A percentile compares a stretch with the other conserved stretches of the same genome.
phyloP scores from a whole-genome alignment of 2,113 vertebrate species.

The Nothoprocta pentlandii region DNA sequence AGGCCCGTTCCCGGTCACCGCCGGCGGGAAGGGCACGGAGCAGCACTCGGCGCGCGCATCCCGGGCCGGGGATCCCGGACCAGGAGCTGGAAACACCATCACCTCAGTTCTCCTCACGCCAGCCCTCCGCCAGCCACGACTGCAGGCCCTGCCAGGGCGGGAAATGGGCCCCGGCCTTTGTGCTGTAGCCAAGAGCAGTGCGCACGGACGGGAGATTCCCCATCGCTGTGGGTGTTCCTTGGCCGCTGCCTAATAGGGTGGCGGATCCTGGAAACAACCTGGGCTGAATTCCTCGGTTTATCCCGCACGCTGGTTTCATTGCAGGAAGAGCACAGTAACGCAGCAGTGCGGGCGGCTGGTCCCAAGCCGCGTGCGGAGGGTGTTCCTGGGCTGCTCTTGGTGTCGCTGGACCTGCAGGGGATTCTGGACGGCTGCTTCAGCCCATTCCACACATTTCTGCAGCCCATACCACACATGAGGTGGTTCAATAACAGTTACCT shows the following conservation, averaged over 20 bases:
- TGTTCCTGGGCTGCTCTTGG: background rate
- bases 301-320: background rate
- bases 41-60: background rate
- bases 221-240: background rate
- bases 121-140: background rate
- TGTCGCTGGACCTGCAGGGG: background rate
- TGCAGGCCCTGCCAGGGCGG: background rate
- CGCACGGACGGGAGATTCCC: background rate
- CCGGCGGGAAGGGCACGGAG: background rate
- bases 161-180: accelerated
- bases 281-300: background rate
- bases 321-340: background rate
- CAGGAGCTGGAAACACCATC: constrained; percentile 4
- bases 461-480: too few species aligned
- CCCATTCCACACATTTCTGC: background rate
- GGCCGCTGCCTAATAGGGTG: background rate
- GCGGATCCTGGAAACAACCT: background rate
- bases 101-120: background rate
- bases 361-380: too few species aligned
- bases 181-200: background rate
- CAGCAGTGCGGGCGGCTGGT: background rate
- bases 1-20: background rate
- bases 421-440: background rate
- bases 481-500: background rate
- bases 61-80: too few species aligned